These are phyloP conservation scores for Hystrix brachyura DNA, from an alignment of 2,113 vertebrate genomes.

Conservation along the genomic window DNA sequence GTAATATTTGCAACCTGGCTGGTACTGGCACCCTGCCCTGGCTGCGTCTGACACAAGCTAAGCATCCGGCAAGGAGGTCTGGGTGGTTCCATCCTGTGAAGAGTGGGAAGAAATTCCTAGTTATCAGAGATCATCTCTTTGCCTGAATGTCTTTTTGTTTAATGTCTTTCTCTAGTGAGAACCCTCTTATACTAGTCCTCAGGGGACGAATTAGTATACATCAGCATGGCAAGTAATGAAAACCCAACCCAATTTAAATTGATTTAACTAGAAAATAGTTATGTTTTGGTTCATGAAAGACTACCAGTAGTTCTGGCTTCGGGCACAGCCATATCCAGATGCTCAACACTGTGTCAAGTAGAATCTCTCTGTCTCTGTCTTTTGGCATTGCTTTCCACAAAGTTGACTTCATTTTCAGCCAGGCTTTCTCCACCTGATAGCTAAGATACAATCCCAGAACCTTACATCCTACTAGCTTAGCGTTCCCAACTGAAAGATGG, in stretches of 20 bases:
- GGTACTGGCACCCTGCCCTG: neutral
- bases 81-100: neutral
- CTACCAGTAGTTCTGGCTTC: neutral
- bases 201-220: neutral
- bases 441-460: neutral
- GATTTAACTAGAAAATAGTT: neutral
- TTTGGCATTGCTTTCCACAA: neutral
- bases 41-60: neutral
- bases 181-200: neutral
- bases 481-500: neutral
- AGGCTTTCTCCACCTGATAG: neutral
- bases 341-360: neutral
- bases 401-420: neutral
- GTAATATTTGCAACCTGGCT: constrained; percentile 34
- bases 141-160: neutral
- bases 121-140: neutral
- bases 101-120: neutral
- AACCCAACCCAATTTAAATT: neutral
- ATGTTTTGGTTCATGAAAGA: constrained; percentile 1
- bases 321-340: neutral
- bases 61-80: neutral
- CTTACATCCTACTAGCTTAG: neutral
- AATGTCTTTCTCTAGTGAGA: neutral
- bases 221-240: neutral
- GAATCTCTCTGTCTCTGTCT: neutral